Conservation (phyloP, 2,797 vertebrate species). For the Xiphophorus birchmanni region DNA sequence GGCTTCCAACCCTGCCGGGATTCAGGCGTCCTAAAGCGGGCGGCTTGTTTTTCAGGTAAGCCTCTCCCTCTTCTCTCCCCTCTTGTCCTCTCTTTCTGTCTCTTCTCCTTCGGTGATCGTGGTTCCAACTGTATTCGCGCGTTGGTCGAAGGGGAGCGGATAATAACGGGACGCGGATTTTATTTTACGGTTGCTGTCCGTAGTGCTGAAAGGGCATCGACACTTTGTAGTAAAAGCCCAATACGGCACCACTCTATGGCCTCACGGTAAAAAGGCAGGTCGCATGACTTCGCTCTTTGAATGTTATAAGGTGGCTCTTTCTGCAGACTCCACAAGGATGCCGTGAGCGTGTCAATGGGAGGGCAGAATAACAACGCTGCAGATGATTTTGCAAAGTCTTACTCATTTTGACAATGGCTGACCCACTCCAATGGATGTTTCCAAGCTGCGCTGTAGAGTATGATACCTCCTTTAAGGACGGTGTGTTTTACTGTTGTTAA, state of each 20-base stretch:
- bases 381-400: constrained; percentile 50
- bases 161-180: constrained; percentile 33
- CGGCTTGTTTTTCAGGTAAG: constrained; percentile 72
- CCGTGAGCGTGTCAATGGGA: constrained; percentile 57
- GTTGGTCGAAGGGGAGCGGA: constrained; percentile 26
- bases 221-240: constrained; percentile 30
- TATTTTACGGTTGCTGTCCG: constrained; percentile 62
- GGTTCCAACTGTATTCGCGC: constrained; percentile 48
- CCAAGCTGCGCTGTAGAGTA: constrained; percentile 61
- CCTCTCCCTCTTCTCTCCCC: constrained; percentile 27
- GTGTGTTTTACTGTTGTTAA: constrained; percentile 51
- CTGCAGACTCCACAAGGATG: constrained; percentile 60
- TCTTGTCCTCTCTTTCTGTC: constrained; percentile 35
- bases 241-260: constrained; percentile 37
- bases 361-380: constrained; percentile 37
- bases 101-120: constrained; percentile 33
- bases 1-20: constrained; percentile 65
- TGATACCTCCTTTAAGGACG: constrained; percentile 53
- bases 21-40: constrained; percentile 67
- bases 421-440: constrained; percentile 42
- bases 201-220: constrained; percentile 59
- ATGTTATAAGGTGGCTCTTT: constrained; percentile 45
- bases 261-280: constrained; percentile 49
- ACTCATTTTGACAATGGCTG: constrained; percentile 47
- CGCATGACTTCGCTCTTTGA: constrained; percentile 69